Conservation (phyloP, 1,140 invertebrate genomes). For the Cardiocondyla obscurior region DNA sequence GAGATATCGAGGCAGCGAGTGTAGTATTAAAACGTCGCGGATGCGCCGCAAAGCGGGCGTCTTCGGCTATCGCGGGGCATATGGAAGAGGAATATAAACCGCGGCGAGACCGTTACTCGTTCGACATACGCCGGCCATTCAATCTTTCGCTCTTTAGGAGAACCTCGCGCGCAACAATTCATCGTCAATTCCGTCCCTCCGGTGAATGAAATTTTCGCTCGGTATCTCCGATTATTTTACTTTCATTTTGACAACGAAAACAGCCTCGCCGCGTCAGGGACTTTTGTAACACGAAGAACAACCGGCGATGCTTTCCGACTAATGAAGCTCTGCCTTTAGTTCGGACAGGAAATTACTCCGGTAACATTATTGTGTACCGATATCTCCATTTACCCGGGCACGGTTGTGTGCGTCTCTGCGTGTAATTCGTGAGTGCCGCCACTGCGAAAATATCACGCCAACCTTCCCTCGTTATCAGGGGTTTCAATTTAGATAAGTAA, state of each 20-base stretch:
- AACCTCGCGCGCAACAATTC: slow-evolving; percentile 14
- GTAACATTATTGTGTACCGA: slow-evolving; percentile 74
- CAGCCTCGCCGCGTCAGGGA: not conserved
- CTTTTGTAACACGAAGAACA: slow-evolving; percentile 60
- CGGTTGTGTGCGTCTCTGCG: slow-evolving; percentile 59
- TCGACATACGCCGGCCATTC: slow-evolving; percentile 67
- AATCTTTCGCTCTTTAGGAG: slow-evolving; percentile 57
- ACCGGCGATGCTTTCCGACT: slow-evolving; percentile 76
- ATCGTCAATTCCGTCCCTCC: slow-evolving; percentile 14
- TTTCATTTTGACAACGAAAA: not conserved
- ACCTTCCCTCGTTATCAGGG: slow-evolving; percentile 26
- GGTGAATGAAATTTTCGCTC: not conserved
- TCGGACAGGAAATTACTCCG: slow-evolving; percentile 79
- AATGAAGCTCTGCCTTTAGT: slow-evolving; percentile 70
- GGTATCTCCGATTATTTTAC: not conserved
- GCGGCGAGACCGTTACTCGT: slow-evolving; percentile 63
- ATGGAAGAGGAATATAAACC: slow-evolving; percentile 68
- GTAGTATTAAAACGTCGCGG: slow-evolving; percentile 5
- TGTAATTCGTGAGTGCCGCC: slow-evolving; percentile 60
- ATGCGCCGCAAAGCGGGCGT: slow-evolving; percentile 36
- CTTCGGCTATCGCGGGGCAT: slow-evolving; percentile 32
- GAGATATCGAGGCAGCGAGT: slow-evolving; percentile 5
- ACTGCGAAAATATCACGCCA: slow-evolving; percentile 18
- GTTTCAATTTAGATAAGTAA: slow-evolving; percentile 49
- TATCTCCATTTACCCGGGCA: slow-evolving; percentile 54